Percentiles rank a stretch among this genome's conserved stretches.
phyloP scores from a whole-genome alignment of 2,113 vertebrate genomes.

The Osmerus eperlanus region DNA sequence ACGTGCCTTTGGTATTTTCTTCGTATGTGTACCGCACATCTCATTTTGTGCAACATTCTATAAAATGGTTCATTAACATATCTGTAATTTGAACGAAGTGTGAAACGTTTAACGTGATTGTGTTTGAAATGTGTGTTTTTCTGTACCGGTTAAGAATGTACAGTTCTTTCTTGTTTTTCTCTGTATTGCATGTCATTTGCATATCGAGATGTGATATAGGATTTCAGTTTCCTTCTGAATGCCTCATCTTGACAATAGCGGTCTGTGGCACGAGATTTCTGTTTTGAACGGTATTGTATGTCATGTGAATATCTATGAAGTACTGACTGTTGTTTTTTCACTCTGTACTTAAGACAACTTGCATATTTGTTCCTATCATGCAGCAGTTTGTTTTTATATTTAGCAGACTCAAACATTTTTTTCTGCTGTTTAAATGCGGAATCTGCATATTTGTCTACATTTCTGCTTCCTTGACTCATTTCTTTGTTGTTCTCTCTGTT shows the following conservation, averaged over 20 bases:
- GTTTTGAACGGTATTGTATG: not conserved
- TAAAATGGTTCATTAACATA: not conserved
- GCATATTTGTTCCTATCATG: too few relatives aligned
- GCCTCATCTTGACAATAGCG: not conserved
- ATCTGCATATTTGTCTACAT: too few relatives aligned
- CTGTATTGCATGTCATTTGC: not conserved
- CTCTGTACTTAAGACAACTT: too few relatives aligned
- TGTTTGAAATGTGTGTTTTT: not conserved
- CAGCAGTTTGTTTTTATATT: too few relatives aligned
- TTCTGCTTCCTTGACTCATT: not conserved
- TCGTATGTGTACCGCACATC: not conserved
- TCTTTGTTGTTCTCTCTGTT: not conserved
- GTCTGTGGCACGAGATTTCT: not conserved
- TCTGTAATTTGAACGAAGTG: not conserved
- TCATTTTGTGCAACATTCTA: not conserved
- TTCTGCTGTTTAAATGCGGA: too few relatives aligned
- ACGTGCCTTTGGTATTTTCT: not conserved
- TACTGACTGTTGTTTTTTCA: too few relatives aligned
- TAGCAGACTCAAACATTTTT: too few relatives aligned
- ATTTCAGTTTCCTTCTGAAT: not conserved
- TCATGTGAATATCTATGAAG: too few relatives aligned
- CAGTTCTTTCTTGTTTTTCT: not conserved
- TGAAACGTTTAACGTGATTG: not conserved
- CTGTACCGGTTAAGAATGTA: not conserved
- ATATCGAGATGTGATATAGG: not conserved